Evolutionary conservation across 2,113 vertebrate genomes (phyloP), one percentile per base, ranked within the genome.

Genomic region (Bagarius yarrelli): DNA sequence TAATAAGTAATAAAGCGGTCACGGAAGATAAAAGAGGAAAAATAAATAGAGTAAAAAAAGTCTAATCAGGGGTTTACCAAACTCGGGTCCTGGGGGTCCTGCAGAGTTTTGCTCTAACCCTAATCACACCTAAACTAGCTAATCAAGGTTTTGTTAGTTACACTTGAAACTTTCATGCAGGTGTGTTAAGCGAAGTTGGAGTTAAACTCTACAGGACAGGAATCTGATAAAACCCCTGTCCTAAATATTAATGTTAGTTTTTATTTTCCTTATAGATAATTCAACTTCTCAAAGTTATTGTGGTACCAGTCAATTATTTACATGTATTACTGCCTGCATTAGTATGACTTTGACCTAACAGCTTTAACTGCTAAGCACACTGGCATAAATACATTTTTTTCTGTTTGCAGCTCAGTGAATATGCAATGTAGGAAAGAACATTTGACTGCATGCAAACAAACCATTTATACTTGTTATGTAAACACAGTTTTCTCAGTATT

Each of bases 371-470:
- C 12, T n/a, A 52, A 32, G 44, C 25, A 77, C 18, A 64, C 15
- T 1, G 27, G 1, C 52, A 55, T 8, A 25, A 4, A 78, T n/a
- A 11, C 25, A 23, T 13, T 67, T 2, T 66, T 32, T 25, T 5
- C 18, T 79, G 1, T 59, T 66, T 11, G n/a, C 23, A 2, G 19
- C 32, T 34, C 19, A 21, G 59, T 3, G 3, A 47, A 18, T 70
- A 14, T 79, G 53, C 64, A 57, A n/a, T n/a, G n/a, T 6, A 50
- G 32, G 53, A 25, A 59, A 44, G 25, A 21, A n/a, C 5, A 59
- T 80, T 80, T 79, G 66, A 52, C 44, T 79, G 53, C 9, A 44
- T 70, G 23, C 30, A 56, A 14, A 44, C 11, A 44, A 13, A 25
- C 55, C 27, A 16, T 23, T 57, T n/a, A 44, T 8, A 47, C 5